These are phyloP conservation scores for Carassius auratus DNA, from an alignment of 2,113 vertebrate species.

Conservation along the genomic window DNA sequence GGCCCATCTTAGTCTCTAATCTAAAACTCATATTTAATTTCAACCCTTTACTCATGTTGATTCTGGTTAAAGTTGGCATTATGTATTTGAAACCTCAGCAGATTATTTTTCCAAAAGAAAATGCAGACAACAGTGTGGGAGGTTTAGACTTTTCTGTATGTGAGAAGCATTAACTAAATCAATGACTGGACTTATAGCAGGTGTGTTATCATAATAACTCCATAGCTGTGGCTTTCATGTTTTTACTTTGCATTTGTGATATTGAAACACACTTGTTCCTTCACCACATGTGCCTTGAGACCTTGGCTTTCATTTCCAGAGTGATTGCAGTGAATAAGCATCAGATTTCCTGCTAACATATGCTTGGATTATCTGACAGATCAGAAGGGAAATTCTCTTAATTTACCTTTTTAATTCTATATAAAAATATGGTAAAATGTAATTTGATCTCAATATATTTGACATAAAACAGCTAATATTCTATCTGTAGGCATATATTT, in stretches of 20 bases:
- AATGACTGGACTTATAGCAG: not conserved
- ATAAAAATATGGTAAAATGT: not conserved
- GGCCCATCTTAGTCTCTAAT: no score
- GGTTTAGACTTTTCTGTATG: not conserved
- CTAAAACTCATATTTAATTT: no score
- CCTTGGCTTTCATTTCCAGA: not conserved
- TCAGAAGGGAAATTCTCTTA: not conserved
- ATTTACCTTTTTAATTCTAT: not conserved
- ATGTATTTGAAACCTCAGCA: not conserved
- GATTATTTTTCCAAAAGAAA: not conserved
- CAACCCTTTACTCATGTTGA: no score
- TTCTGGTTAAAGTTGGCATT: not conserved
- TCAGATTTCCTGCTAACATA: not conserved
- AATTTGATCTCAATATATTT: constrained; percentile 36
- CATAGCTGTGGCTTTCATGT: not conserved
- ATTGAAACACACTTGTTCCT: not conserved
- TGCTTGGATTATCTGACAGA: not conserved
- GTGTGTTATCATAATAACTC: not conserved
- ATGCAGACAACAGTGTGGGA: not conserved
- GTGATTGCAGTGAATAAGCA: not conserved
- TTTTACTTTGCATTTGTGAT: not conserved
- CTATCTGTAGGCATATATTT: constrained; percentile 42
- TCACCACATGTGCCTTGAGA: not conserved
- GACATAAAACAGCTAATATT: constrained; percentile 52
- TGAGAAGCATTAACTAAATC: not conserved